Base-by-base conservation (phyloP, 2,797 vertebrate species). In the Semaprochilodus insignis region DNA sequence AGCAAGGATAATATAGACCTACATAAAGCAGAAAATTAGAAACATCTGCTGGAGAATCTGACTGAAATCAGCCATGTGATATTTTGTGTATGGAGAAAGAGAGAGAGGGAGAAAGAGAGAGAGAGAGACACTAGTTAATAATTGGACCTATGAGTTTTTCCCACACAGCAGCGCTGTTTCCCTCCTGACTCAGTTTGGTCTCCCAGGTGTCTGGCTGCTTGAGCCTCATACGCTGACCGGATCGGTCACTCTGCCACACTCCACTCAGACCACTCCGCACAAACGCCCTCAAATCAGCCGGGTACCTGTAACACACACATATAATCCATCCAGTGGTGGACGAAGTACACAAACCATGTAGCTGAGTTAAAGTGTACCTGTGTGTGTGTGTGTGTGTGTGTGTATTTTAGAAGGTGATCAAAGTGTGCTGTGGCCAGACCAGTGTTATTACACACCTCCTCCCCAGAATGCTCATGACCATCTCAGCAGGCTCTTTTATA, bases 191-290 rank as follows among this genome's bases (percentile, higher is more conserved):
- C 79, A 97, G 90, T 78, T 92, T 91, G 3, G 93, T 93, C 0
- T 98, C 97, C 97, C 97, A 97, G 0, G 97, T 97, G 80, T 95
- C 91, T 0, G 95, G 95, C 74, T 88, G 89, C 54, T 90, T 90
- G 0, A 98, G 95, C 81, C 92, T 97, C 96, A 98, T 97, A 21
- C 95, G 91, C 76, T 93, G 88, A n/a, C 96, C 96, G 0, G 96
- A 94, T 85, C 90, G 83, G 75, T 93, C 91, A 1, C 93, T 87
- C 52, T 97, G 94, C 96, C 96, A 98, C 0, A 80, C 82, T 0
- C 97, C 97, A 0, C 92, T 94, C 21, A 97, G 92, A 54, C 91
- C 96, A 78, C 96, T 96, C 85, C 2, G 90, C 55, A 86, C 93
- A 89, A 97, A 97, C 0, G 88, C 71, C 79, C 91, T 91, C 2